Evolutionary conservation across 2,888 invertebrate species (phyloP).

Genomic region (Sinopyrophorus schimmeli): DNA sequence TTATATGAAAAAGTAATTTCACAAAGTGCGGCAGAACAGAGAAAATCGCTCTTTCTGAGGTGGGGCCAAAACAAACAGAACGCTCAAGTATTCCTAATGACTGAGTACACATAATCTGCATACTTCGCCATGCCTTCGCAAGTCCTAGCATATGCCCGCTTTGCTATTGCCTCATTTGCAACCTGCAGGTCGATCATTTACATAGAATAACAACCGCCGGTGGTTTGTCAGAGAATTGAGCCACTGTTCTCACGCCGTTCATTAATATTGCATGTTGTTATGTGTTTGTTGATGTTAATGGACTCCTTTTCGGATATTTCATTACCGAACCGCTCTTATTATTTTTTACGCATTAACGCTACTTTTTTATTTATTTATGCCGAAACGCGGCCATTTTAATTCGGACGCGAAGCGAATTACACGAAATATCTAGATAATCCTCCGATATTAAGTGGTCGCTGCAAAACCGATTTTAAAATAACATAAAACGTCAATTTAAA

Average conservation of each 20-base stretch:
- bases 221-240: constrained; percentile 46
- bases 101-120: constrained; percentile 55
- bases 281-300: constrained; percentile 30
- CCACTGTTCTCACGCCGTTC: constrained; percentile 40
- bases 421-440: too few species aligned
- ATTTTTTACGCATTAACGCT: constrained; percentile 10
- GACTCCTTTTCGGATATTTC: constrained; percentile 24
- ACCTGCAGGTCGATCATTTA: constrained; percentile 53
- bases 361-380: too few species aligned
- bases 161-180: constrained; percentile 52
- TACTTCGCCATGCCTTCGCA: constrained; percentile 43
- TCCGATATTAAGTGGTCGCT: too few species aligned
- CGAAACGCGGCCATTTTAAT: too few species aligned
- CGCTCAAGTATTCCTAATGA: constrained; percentile 54
- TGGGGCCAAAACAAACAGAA: constrained; percentile 48
- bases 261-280: constrained; percentile 46
- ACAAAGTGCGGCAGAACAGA: constrained; percentile 36
- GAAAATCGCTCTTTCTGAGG: constrained; percentile 38
- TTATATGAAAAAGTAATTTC: constrained; percentile 31
- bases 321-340: constrained; percentile 11
- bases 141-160: constrained; percentile 41
- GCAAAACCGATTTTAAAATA: too few species aligned
- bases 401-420: too few species aligned
- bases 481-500: too few species aligned
- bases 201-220: constrained; percentile 53